Evolutionary conservation across 2,888 invertebrate genomes (phyloP), one percentile per base, ranked within the genome.

Genomic region (Druceiella hillmani): DNA sequence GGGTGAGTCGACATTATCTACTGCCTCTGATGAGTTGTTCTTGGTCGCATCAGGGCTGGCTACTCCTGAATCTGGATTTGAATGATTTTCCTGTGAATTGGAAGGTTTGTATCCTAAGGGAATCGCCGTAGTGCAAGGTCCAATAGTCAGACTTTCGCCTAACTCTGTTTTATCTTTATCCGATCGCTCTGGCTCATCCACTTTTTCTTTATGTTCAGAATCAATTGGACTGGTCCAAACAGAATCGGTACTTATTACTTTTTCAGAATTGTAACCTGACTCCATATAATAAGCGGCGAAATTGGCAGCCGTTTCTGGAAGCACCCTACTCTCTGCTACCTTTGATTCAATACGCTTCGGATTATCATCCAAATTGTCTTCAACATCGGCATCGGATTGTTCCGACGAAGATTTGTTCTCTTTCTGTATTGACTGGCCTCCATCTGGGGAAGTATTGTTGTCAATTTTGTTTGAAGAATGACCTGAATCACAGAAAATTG

Each of bases 331-430:
- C 1, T 61, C 54, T 4, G 56, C 56, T 2, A 56, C 51, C 41
- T 62, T 57, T 1, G 58, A 55, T 45, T 62, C 62, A 1, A 55
- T 44, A 4, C 53, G 55, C 2, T 62, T 57, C 3, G 68, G 61
- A 20, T 65, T 64, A 37, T 76, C 80, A 45, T 83, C 79, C 1
- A 81, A 61, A 54, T 87, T 87, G 53, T 87, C 87, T 59, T 88
- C 88, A 0, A 87, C 75, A 54, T 88, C 88, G 0, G 87, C 87
- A 55, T 87, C 87, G 2, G 84, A 86, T 53, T 83, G 80, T 46
- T 78, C 80, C n/a, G 76, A 75, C 11, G 78, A 76, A 0, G 78
- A 77, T 55, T 75, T 76, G 47, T 67, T 66, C 17, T 71, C 71
- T 29, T 64, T 65, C 42, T 63, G 64, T 36, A 59, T 50, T 17